Evolutionary conservation across 2,888 invertebrate species (phyloP).

Genomic region (Melinopterus prodromus): DNA sequence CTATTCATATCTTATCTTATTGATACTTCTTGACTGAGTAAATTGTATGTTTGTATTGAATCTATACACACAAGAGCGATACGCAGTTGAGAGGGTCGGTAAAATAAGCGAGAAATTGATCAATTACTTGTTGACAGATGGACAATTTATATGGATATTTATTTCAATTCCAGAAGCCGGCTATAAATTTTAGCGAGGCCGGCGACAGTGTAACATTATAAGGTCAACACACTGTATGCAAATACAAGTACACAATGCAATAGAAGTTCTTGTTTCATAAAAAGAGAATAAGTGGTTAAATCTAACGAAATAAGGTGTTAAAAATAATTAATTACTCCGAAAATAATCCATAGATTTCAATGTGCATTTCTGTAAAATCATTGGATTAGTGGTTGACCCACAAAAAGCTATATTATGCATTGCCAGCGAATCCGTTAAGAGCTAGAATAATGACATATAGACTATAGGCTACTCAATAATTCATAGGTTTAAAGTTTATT

Average conservation of each 20-base stretch:
- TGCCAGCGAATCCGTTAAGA: too few relatives aligned
- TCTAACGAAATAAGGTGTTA: too few relatives aligned
- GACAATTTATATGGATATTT: background rate
- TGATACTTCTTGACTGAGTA: background rate
- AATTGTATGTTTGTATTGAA: background rate
- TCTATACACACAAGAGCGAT: background rate
- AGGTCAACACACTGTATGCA: background rate
- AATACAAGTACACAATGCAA: background rate
- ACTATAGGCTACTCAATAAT: too few relatives aligned
- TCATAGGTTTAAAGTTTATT: too few relatives aligned
- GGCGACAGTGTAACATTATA: background rate
- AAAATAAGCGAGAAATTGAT: background rate
- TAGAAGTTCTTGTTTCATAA: too few relatives aligned
- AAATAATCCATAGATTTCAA: too few relatives aligned
- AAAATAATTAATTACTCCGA: too few relatives aligned
- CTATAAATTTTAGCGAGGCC: background rate
- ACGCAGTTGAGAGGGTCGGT: background rate
- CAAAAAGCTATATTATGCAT: too few relatives aligned
- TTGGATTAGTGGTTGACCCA: too few relatives aligned
- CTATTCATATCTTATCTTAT: background rate
- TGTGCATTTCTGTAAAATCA: too few relatives aligned
- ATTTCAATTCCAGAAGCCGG: background rate
- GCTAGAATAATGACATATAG: too few relatives aligned
- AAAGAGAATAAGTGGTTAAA: too few relatives aligned
- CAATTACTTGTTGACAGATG: background rate